phyloP scores from a whole-genome alignment of 2,113 vertebrate genomes.

The Lontra canadensis region DNA sequence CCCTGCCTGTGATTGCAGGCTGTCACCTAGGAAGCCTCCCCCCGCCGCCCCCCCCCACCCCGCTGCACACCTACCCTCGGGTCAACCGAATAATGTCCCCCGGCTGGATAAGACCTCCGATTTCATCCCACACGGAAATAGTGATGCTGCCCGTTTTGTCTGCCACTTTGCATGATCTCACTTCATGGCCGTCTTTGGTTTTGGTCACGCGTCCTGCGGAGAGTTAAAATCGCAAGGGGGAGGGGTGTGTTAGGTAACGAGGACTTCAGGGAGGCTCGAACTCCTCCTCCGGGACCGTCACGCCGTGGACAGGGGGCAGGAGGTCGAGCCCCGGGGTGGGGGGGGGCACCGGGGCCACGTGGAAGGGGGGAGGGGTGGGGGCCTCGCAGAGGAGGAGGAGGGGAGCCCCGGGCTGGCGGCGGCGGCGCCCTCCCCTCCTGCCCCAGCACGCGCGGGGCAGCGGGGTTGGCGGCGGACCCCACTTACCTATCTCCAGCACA shows the following conservation, averaged over 20 bases:
- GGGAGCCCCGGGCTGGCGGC: not conserved
- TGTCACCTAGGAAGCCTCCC: not conserved
- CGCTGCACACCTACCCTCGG: slow-evolving; percentile 90
- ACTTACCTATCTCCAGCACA: slow-evolving; percentile 99
- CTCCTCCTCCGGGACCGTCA: not conserved
- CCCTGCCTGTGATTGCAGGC: not conserved
- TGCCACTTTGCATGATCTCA: slow-evolving; percentile 97
- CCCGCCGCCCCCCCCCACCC: not conserved
- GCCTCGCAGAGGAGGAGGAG: not conserved
- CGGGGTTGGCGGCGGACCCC: slow-evolving; percentile 56
- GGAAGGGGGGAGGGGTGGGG: not conserved
- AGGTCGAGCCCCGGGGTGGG: not conserved
- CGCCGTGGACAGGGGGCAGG: not conserved
- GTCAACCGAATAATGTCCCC: slow-evolving; percentile 98
- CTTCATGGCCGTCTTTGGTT: slow-evolving; percentile 99
- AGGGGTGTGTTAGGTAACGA: not conserved
- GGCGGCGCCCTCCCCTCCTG: not conserved
- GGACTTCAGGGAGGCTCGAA: not conserved
- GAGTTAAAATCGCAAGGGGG: slow-evolving; percentile 28
- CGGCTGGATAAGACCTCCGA: slow-evolving; percentile 95
- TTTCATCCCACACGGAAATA: slow-evolving; percentile 99
- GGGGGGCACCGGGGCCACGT: slow-evolving; percentile 38
- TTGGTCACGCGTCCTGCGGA: slow-evolving; percentile 95
- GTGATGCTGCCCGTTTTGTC: slow-evolving; percentile 98
- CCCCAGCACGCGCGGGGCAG: not conserved